These are phyloP conservation scores for Marasmarcha lunaedactyla DNA, from an alignment of 2,888 invertebrate genomes.

Conservation along the genomic window DNA sequence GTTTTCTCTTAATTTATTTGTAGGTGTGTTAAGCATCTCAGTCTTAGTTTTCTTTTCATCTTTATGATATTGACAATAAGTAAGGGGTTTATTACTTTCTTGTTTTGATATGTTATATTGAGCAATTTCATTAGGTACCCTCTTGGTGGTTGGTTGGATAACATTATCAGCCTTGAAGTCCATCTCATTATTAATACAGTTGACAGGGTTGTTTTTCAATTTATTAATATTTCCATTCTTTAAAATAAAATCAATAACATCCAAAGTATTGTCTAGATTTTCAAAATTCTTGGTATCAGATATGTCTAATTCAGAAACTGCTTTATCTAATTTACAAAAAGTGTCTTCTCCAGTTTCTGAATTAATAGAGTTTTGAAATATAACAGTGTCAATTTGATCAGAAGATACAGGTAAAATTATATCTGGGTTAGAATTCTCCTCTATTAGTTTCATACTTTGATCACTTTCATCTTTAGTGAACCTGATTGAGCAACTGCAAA, in stretches of 20 bases:
- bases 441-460: conserved; percentile 34
- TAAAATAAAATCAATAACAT: conserved; percentile 37
- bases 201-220: too few relatives aligned
- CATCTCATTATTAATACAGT: too few relatives aligned
- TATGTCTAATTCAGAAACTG: conserved; percentile 27
- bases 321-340: conserved; percentile 36
- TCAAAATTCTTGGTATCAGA: conserved; percentile 17
- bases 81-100: neutral
- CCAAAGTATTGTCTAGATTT: conserved; percentile 36
- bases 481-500: conserved; percentile 4
- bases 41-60: conserved; percentile 9
- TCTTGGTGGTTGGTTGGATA: too few relatives aligned
- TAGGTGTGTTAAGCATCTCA: conserved; percentile 18
- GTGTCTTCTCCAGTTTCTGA: conserved; percentile 27
- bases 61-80: conserved; percentile 17
- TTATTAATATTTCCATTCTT: conserved; percentile 24
- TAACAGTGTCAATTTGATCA: neutral
- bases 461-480: conserved; percentile 17
- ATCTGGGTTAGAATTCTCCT: conserved; percentile 43
- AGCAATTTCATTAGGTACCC: neutral
- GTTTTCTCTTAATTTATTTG: conserved; percentile 12
- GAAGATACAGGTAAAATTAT: conserved; percentile 10
- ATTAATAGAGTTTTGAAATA: neutral
- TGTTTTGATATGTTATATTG: neutral
- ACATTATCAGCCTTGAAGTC: too few relatives aligned